These are phyloP conservation scores for Pectinophora gossypiella DNA, from an alignment of 1,140 invertebrate genomes.

Conservation along the genomic window DNA sequence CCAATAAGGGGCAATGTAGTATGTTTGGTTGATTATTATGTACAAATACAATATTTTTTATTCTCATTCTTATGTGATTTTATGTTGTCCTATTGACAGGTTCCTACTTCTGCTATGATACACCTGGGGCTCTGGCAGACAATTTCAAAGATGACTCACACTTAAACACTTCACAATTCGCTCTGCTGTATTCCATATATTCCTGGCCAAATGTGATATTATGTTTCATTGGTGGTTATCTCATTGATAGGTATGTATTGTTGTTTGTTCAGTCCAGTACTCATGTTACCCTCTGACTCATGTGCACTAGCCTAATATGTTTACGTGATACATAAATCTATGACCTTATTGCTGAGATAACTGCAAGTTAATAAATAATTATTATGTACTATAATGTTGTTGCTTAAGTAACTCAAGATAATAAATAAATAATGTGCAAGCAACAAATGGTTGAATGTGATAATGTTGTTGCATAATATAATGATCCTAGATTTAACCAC, in stretches of 20 bases:
- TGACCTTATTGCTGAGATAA: background rate
- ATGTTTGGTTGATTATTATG: too few relatives aligned
- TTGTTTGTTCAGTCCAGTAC: background rate
- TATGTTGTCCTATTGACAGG: slow-evolving; percentile 78
- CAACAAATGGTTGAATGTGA: too few relatives aligned
- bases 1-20: too few relatives aligned
- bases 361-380: too few relatives aligned
- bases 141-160: slow-evolving; percentile 90
- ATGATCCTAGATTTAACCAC: too few relatives aligned
- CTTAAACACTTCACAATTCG: slow-evolving; percentile 89
- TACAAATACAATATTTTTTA: too few relatives aligned
- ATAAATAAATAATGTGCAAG: too few relatives aligned
- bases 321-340: background rate
- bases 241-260: slow-evolving; percentile 87
- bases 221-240: slow-evolving; percentile 96
- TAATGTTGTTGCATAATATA: too few relatives aligned
- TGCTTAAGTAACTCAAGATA: too few relatives aligned
- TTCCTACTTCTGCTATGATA: slow-evolving; percentile 99
- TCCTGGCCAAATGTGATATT: slow-evolving; percentile 98
- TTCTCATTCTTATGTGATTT: slow-evolving; percentile 7
- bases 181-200: slow-evolving; percentile 94
- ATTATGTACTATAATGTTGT: too few relatives aligned
- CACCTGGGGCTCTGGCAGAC: slow-evolving; percentile 93
- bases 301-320: background rate
- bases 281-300: background rate